phyloP scores from a whole-genome alignment of 1,140 invertebrate genomes.

The Caenorhabditis remanei region DNA sequence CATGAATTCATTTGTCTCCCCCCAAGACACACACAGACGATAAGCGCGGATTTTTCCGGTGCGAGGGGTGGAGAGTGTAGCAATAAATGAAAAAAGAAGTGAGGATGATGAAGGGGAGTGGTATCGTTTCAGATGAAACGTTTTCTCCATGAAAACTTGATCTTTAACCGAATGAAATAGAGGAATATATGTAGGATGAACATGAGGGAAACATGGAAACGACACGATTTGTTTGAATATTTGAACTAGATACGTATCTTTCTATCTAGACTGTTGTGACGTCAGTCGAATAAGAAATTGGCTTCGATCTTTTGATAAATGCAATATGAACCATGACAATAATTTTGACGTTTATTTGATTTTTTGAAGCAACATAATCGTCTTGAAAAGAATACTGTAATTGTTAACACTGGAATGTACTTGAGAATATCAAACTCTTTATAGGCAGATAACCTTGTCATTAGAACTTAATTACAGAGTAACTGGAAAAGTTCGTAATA shows the following conservation, averaged over 20 bases:
- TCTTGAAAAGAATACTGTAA: too few species aligned
- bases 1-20: not conserved
- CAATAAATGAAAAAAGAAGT: not conserved
- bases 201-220: not conserved
- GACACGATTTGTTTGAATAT: not conserved
- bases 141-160: not conserved
- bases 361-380: too few species aligned
- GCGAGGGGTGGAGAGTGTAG: too few species aligned
- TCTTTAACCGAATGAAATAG: not conserved
- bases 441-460: too few species aligned
- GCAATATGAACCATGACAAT: too few species aligned
- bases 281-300: not conserved
- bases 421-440: too few species aligned
- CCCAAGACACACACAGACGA: not conserved
- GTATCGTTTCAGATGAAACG: conserved; percentile 9
- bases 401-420: too few species aligned
- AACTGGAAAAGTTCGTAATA: too few species aligned
- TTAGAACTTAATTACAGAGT: too few species aligned
- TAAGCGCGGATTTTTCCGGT: too few species aligned
- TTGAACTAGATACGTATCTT: not conserved
- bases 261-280: not conserved
- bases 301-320: too few species aligned
- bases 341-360: too few species aligned
- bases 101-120: not conserved
- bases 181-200: not conserved